Conservation (phyloP, 2,797 vertebrate species). For the Tragelaphus oryx region DNA sequence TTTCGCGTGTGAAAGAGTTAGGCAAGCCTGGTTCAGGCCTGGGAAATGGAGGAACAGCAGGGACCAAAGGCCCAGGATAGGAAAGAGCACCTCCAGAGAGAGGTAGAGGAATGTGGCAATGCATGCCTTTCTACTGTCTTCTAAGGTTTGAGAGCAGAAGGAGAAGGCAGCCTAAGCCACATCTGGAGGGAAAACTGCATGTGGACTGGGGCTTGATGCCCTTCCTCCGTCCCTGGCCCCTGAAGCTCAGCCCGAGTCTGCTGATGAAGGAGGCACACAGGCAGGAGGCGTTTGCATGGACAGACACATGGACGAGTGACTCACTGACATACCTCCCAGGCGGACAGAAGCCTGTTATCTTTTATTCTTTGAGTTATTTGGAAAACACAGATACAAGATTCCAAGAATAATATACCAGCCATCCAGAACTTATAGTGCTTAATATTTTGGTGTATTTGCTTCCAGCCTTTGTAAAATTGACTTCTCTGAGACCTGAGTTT, state of each 20-base stretch:
- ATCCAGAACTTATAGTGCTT: background rate
- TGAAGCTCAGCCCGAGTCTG: background rate
- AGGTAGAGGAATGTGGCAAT: background rate
- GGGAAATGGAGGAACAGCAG: background rate
- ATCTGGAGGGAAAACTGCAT: background rate
- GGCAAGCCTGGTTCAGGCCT: background rate
- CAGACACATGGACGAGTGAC: background rate
- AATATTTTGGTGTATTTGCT: constrained; percentile 21
- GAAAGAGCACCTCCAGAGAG: background rate
- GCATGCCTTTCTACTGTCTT: background rate
- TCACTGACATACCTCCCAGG: background rate
- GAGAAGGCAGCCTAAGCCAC: background rate
- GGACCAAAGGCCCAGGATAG: background rate
- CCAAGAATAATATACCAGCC: background rate
- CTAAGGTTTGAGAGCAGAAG: background rate
- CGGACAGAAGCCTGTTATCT: background rate
- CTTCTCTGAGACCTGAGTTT: background rate
- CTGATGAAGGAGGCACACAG: background rate
- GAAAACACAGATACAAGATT: background rate
- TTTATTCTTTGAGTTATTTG: constrained; percentile 11
- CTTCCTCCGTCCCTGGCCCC: too few relatives aligned
- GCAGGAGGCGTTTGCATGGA: background rate
- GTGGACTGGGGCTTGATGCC: too few relatives aligned
- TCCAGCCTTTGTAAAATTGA: background rate
- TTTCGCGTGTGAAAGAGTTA: background rate